These are phyloP conservation scores for Zaprionus bogoriensis DNA, from an alignment of 2,888 invertebrate genomes.

Conservation along the genomic window DNA sequence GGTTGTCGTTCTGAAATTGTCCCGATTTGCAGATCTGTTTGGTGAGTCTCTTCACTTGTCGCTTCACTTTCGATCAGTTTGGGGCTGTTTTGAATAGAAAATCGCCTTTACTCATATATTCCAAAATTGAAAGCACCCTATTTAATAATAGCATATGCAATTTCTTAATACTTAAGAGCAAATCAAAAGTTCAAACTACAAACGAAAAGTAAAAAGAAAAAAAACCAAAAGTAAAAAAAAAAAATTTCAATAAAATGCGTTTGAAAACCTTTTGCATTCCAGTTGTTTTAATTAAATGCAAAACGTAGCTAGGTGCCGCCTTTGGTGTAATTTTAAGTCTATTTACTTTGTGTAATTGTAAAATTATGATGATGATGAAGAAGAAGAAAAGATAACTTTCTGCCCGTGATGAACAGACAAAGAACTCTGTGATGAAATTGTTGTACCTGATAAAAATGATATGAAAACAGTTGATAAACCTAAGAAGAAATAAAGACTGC, in stretches of 20 bases:
- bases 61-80: slow-evolving; percentile 20
- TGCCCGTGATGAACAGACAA: slow-evolving; percentile 38
- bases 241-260: slow-evolving; percentile 56
- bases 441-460: slow-evolving; percentile 56
- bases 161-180: slow-evolving; percentile 62
- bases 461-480: slow-evolving; percentile 57
- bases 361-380: slow-evolving; percentile 14
- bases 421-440: slow-evolving; percentile 55
- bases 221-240: slow-evolving; percentile 41
- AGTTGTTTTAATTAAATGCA: slow-evolving; percentile 77
- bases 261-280: slow-evolving; percentile 72
- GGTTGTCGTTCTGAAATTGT: slow-evolving; percentile 14
- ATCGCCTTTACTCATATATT: slow-evolving; percentile 11
- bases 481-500: slow-evolving; percentile 73
- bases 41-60: slow-evolving; percentile 27
- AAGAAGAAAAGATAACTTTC: not conserved
- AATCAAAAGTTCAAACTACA: slow-evolving; percentile 35
- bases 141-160: slow-evolving; percentile 31
- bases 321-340: slow-evolving; percentile 69
- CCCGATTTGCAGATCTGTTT: slow-evolving; percentile 13
- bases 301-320: slow-evolving; percentile 67
- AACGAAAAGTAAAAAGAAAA: slow-evolving; percentile 26
- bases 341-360: slow-evolving; percentile 53
- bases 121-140: slow-evolving; percentile 16
- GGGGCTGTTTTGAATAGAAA: slow-evolving; percentile 6